Conservation (phyloP, 1,140 invertebrate genomes). For the Ctenoplectra terminalis region DNA sequence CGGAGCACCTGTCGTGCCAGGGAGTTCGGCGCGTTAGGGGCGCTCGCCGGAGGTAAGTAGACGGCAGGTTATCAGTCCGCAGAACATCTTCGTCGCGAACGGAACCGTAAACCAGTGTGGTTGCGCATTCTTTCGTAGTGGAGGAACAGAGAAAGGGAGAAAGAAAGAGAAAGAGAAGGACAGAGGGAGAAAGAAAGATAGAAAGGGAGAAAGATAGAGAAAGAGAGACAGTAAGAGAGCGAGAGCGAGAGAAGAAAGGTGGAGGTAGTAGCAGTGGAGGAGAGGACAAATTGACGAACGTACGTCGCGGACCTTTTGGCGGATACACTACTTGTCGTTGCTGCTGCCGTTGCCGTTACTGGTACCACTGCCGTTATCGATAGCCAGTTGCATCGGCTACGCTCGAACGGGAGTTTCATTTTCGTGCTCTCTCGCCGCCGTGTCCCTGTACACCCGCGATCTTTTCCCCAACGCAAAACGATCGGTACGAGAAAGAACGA, state of each 20-base stretch:
- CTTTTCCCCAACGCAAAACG: neutral
- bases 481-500: too few relatives aligned
- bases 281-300: slow-evolving; percentile 56
- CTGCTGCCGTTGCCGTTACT: slow-evolving; percentile 16
- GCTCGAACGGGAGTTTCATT: slow-evolving; percentile 33
- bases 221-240: neutral
- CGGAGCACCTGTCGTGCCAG: slow-evolving; percentile 80
- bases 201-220: neutral
- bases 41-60: slow-evolving; percentile 79
- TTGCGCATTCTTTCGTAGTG: slow-evolving; percentile 41
- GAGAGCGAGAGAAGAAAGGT: slow-evolving; percentile 3
- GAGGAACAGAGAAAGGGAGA: neutral
- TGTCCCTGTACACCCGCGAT: neutral
- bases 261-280: slow-evolving; percentile 21
- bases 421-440: neutral
- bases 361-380: slow-evolving; percentile 34
- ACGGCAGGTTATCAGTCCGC: slow-evolving; percentile 81
- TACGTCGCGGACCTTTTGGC: slow-evolving; percentile 39
- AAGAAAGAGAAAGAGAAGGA: neutral
- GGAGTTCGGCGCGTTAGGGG: slow-evolving; percentile 76
- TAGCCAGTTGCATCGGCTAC: slow-evolving; percentile 18
- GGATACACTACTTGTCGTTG: slow-evolving; percentile 36
- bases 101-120: slow-evolving; percentile 60
- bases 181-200: neutral
- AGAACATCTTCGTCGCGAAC: slow-evolving; percentile 81